A percentile compares a stretch with the other conserved stretches of the same genome.
Evolutionary conservation across 2,888 invertebrate genomes (phyloP).

Genomic region (Pseudoips prasinana): DNA sequence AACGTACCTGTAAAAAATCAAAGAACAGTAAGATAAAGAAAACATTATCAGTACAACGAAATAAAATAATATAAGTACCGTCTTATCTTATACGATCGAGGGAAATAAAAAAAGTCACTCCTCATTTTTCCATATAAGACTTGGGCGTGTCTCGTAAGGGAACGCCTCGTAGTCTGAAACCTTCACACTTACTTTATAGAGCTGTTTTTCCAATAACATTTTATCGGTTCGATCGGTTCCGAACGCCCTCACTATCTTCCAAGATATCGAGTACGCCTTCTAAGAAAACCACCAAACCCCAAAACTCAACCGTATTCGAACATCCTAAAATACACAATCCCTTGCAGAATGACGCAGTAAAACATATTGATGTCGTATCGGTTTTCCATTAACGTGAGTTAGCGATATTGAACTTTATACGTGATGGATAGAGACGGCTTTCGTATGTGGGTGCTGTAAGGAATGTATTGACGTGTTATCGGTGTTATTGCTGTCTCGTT

Average conservation of each 20-base stretch:
- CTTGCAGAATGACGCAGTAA: conserved; percentile 49
- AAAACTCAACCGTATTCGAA: conserved; percentile 52
- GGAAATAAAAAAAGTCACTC: conserved; percentile 62
- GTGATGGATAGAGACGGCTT: conserved; percentile 34
- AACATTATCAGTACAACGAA: conserved; percentile 46
- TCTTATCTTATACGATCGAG: conserved; percentile 54
- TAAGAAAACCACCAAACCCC: conserved; percentile 48
- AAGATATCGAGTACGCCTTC: conserved; percentile 81
- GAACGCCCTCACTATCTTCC: conserved; percentile 80
- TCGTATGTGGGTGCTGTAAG: conserved; percentile 56
- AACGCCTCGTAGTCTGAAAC: conserved; percentile 67
- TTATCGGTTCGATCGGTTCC: conserved; percentile 78
- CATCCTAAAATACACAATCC: conserved; percentile 44
- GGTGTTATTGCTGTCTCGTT: conserved; percentile 71
- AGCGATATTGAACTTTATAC: conserved; percentile 47
- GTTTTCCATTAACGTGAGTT: conserved; percentile 71
- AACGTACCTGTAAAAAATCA: conserved; percentile 62
- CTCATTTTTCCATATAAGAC: conserved; percentile 72
- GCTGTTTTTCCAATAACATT: conserved; percentile 73
- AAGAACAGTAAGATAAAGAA: conserved; percentile 34
- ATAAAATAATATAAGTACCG: conserved; percentile 48
- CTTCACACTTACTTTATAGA: conserved; percentile 65
- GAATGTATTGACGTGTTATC: conserved; percentile 82
- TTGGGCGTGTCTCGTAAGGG: conserved; percentile 71
- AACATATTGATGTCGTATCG: conserved; percentile 81